Evolutionary conservation across 2,797 vertebrate genomes (phyloP).

Genomic region (Cryptoblepharus egeriae): DNA sequence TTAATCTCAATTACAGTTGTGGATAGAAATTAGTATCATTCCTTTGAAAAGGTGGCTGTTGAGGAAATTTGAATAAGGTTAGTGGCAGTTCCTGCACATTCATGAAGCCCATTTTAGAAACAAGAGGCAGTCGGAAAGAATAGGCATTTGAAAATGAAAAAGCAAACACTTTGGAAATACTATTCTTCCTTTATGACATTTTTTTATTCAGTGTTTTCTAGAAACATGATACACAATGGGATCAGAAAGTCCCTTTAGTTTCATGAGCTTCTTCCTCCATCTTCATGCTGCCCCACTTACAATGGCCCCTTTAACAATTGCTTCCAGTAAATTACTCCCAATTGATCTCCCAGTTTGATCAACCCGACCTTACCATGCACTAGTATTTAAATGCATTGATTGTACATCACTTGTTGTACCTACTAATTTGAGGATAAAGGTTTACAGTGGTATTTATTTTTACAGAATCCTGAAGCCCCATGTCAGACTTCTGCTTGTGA

Average conservation of each 20-base stretch:
- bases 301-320: background rate
- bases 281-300: background rate
- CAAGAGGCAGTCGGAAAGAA: background rate
- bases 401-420: too few relatives aligned
- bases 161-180: background rate
- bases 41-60: background rate
- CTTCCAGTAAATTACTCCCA: background rate
- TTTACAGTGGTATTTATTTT: slow-evolving; percentile 5
- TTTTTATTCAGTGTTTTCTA: background rate
- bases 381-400: too few relatives aligned
- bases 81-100: background rate
- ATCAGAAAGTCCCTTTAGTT: background rate
- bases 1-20: background rate
- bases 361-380: too few relatives aligned
- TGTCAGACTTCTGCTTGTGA: slow-evolving; percentile 53
- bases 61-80: background rate
- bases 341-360: background rate
- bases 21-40: too few relatives aligned
- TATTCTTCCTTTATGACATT: background rate
- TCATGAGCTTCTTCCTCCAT: background rate
- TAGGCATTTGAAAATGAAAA: background rate
- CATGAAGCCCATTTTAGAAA: background rate
- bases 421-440: too few relatives aligned
- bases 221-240: background rate
- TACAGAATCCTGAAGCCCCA: slow-evolving; percentile 65